phyloP scores from a whole-genome alignment of 2,888 invertebrate genomes.

The Pollenia angustigena region DNA sequence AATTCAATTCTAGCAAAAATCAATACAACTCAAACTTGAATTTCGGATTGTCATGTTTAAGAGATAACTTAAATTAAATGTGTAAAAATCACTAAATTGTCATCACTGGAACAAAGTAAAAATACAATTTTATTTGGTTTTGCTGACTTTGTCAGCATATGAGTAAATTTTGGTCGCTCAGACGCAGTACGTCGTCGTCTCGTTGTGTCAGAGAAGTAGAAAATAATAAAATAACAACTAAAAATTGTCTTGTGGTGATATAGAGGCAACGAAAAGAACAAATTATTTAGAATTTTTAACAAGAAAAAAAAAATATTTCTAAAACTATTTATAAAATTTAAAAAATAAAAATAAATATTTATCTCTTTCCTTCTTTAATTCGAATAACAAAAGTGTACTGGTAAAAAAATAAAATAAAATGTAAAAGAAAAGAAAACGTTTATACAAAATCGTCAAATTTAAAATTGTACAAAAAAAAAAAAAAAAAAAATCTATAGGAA shows the following conservation, averaged over 20 bases:
- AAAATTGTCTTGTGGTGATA: slow-evolving; percentile 53
- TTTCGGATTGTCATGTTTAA: too few relatives aligned
- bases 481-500: slow-evolving; percentile 20
- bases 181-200: slow-evolving; percentile 72
- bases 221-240: slow-evolving; percentile 37
- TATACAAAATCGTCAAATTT: slow-evolving; percentile 13
- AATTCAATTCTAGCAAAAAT: too few relatives aligned
- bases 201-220: slow-evolving; percentile 65
- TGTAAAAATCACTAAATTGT: slow-evolving; percentile 16
- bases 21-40: too few relatives aligned
- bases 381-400: slow-evolving; percentile 14
- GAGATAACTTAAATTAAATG: background rate
- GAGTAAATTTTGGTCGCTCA: slow-evolving; percentile 71
- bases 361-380: slow-evolving; percentile 9
- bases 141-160: slow-evolving; percentile 45
- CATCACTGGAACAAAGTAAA: slow-evolving; percentile 42
- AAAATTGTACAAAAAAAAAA: slow-evolving; percentile 9
- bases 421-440: slow-evolving; percentile 13
- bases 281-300: slow-evolving; percentile 52
- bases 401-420: slow-evolving; percentile 1
- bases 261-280: slow-evolving; percentile 66
- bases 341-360: slow-evolving; percentile 26
- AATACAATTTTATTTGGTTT: slow-evolving; percentile 35
- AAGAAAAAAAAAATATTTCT: slow-evolving; percentile 57
- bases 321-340: slow-evolving; percentile 42